A percentile compares a stretch with the other conserved stretches of the same genome.
Evolutionary conservation across 2,888 invertebrate species (phyloP).

Genomic region (Drymonia ruficornis): DNA sequence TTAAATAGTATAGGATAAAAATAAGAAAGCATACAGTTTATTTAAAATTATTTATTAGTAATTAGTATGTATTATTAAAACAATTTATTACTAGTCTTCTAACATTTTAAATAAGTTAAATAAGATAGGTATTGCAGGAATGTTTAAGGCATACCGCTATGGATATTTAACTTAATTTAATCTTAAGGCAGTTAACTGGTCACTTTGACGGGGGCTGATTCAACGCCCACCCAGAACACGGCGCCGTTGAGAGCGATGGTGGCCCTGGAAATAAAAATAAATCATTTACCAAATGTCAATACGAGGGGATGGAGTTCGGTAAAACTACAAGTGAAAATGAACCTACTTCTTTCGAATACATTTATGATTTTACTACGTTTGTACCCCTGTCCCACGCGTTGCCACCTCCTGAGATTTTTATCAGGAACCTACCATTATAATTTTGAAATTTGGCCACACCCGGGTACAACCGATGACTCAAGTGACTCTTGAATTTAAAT

Average conservation of each 20-base stretch:
- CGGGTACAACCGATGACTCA: neutral
- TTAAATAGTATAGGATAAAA: neutral
- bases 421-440: too few species aligned
- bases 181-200: slow-evolving; percentile 39
- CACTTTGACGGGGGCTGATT: slow-evolving; percentile 86
- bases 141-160: slow-evolving; percentile 23
- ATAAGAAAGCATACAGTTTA: slow-evolving; percentile 4
- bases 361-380: too few species aligned
- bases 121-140: slow-evolving; percentile 13
- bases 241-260: slow-evolving; percentile 89
- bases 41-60: slow-evolving; percentile 3
- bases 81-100: neutral
- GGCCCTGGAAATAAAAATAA: slow-evolving; percentile 78
- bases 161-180: slow-evolving; percentile 25
- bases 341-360: too few species aligned
- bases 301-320: too few species aligned
- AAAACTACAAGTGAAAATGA: too few species aligned
- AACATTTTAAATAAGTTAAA: neutral
- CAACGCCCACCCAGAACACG: slow-evolving; percentile 89
- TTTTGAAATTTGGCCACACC: too few species aligned
- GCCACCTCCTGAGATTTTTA: too few species aligned
- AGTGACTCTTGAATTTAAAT: neutral
- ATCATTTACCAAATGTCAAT: slow-evolving; percentile 4
- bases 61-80: neutral
- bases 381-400: too few species aligned